Conservation (phyloP, 2,888 invertebrate genomes). For the Iselma pallidipennis region DNA sequence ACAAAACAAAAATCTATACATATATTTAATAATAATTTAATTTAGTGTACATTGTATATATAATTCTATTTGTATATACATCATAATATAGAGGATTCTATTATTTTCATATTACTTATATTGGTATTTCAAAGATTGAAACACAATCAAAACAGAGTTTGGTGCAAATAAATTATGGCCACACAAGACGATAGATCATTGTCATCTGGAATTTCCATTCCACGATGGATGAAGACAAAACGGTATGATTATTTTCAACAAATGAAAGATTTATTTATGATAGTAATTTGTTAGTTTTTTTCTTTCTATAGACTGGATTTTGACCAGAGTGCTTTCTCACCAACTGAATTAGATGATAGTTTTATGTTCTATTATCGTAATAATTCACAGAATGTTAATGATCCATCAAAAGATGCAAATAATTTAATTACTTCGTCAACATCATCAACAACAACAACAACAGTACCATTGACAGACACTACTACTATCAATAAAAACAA, state of each 20-base stretch:
- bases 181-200: conserved; percentile 61
- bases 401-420: conserved; percentile 54
- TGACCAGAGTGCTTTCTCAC: conserved; percentile 65
- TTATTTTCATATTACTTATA: conserved; percentile 2
- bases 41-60: not conserved
- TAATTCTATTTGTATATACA: not conserved
- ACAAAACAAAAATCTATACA: conserved; percentile 12
- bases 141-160: conserved; percentile 11
- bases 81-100: not conserved
- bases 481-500: conserved; percentile 16
- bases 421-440: conserved; percentile 9
- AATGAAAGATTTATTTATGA: not conserved
- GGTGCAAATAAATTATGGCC: too few species aligned
- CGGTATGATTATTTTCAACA: conserved; percentile 51
- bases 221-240: conserved; percentile 75
- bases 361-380: conserved; percentile 63
- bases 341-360: conserved; percentile 74
- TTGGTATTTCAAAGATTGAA: conserved; percentile 8
- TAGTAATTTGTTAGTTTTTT: conserved; percentile 1
- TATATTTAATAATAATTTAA: not conserved
- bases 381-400: conserved; percentile 9
- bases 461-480: not conserved
- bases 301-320: conserved; percentile 59
- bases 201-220: conserved; percentile 66
- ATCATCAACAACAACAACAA: conserved; percentile 6